Conservation (phyloP, 1,140 invertebrate genomes). For the Heliconius nattereri region DNA sequence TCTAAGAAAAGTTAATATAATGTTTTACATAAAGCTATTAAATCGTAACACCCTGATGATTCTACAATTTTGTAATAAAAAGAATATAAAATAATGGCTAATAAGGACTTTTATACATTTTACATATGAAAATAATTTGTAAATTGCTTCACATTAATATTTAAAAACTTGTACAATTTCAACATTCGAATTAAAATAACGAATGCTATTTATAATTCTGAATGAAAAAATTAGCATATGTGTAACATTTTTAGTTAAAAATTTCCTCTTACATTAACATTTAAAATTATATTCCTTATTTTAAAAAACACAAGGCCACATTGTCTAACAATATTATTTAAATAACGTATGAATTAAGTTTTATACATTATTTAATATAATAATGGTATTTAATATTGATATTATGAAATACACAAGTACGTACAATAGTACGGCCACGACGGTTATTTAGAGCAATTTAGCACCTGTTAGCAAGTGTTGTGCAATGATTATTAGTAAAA, state of each 20-base stretch:
- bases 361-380: no score
- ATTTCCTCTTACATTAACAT: neutral
- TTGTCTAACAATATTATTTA: neutral
- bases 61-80: neutral
- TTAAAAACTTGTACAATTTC: neutral
- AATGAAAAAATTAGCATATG: conserved; percentile 3
- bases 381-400: neutral
- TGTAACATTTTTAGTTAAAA: neutral
- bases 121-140: neutral
- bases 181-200: neutral
- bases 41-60: neutral
- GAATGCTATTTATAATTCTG: neutral
- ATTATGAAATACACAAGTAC: no score
- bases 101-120: neutral
- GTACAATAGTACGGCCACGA: neutral
- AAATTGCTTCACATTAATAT: neutral
- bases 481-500: neutral
- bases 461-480: conserved; percentile 1
- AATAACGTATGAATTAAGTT: no score
- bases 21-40: conserved; percentile 14
- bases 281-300: neutral
- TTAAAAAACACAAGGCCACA: neutral
- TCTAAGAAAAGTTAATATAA: conserved; percentile 8
- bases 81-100: neutral
- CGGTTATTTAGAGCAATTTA: neutral